phyloP scores from a whole-genome alignment of 2,113 vertebrate genomes.

The Pandion haliaetus region DNA sequence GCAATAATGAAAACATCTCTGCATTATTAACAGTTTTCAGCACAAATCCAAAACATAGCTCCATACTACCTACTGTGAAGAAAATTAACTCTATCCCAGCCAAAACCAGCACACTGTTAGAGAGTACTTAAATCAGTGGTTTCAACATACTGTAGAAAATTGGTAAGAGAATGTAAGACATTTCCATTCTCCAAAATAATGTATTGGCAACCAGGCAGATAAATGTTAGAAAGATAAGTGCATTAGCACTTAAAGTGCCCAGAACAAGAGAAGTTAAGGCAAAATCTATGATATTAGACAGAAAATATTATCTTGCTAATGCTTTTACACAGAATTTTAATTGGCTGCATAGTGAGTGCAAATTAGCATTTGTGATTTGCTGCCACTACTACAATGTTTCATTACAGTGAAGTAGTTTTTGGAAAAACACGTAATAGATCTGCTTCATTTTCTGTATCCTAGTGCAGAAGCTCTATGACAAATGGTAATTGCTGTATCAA shows the following conservation, averaged over 20 bases:
- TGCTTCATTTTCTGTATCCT: background rate
- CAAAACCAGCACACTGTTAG: background rate
- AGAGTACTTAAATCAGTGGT: background rate
- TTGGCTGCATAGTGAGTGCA: constrained; percentile 35
- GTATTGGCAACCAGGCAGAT: background rate
- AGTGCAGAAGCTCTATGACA: background rate
- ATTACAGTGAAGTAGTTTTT: constrained; percentile 6
- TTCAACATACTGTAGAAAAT: background rate
- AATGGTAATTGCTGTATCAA: background rate
- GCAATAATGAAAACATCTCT: too few species aligned
- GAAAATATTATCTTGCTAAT: constrained; percentile 37
- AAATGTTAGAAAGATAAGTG: constrained; percentile 11
- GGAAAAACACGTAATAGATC: background rate
- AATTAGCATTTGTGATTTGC: constrained; percentile 43
- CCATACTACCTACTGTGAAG: too few species aligned
- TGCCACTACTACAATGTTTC: constrained; percentile 1
- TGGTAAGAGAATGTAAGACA: background rate
- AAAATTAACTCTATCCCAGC: too few species aligned
- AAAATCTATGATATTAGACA: constrained; percentile 24
- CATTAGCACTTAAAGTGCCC: background rate
- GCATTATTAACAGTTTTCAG: too few species aligned
- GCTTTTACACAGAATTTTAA: constrained; percentile 42
- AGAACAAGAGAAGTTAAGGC: constrained; percentile 4
- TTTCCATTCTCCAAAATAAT: background rate
- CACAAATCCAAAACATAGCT: too few species aligned